Conservation (phyloP, 2,113 vertebrate species). For the Syngnathus scovelli region DNA sequence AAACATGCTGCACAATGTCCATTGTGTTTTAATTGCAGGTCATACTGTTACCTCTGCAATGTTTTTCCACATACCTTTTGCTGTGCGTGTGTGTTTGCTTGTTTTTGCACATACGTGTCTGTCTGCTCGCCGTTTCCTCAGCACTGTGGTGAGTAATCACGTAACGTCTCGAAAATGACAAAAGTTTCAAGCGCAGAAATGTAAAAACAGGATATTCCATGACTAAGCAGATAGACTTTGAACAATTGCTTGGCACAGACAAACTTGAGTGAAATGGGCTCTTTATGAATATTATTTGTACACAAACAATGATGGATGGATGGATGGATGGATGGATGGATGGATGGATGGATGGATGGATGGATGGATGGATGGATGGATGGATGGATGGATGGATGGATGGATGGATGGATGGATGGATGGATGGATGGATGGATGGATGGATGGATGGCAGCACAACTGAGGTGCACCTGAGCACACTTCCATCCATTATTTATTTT, state of each 20-base stretch:
- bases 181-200: slow-evolving; percentile 28
- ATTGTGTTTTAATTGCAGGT: slow-evolving; percentile 74
- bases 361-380: too few relatives aligned
- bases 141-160: slow-evolving; percentile 9
- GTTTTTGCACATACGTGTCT: slow-evolving; percentile 36
- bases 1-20: slow-evolving; percentile 66
- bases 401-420: too few relatives aligned
- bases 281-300: neutral
- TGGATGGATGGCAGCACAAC: too few relatives aligned
- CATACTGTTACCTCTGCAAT: slow-evolving; percentile 56
- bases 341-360: too few relatives aligned
- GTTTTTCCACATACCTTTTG: slow-evolving; percentile 60
- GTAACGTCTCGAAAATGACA: slow-evolving; percentile 52
- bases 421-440: too few relatives aligned
- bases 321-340: too few relatives aligned
- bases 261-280: neutral
- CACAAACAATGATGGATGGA: too few relatives aligned
- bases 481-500: too few relatives aligned
- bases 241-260: slow-evolving; percentile 31
- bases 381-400: too few relatives aligned
- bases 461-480: too few relatives aligned
- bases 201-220: slow-evolving; percentile 36
- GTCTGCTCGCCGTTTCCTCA: slow-evolving; percentile 19
- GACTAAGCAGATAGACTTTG: slow-evolving; percentile 23
- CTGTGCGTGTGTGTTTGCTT: slow-evolving; percentile 33